phyloP scores from a whole-genome alignment of 2,113 vertebrate species.

The Lycaon pictus region DNA sequence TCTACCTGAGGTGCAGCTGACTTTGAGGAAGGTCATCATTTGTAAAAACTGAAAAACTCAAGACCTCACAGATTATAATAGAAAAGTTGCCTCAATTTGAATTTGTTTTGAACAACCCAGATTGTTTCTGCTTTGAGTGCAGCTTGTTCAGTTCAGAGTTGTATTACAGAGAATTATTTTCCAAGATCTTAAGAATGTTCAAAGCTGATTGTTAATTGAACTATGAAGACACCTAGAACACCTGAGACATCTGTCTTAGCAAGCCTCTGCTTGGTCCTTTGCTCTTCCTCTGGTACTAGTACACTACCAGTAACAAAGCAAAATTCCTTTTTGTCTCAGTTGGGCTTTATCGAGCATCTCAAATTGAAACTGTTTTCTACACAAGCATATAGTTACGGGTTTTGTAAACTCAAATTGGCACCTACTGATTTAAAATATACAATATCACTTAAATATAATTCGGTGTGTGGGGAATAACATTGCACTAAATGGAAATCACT shows the following conservation, averaged over 20 bases:
- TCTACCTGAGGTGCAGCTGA: slow-evolving; percentile 42
- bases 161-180: slow-evolving; percentile 65
- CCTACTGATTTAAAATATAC: slow-evolving; percentile 75
- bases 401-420: slow-evolving; percentile 76
- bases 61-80: slow-evolving; percentile 76
- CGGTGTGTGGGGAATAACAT: slow-evolving; percentile 69
- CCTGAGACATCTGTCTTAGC: background rate
- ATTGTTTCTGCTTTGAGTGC: slow-evolving; percentile 22
- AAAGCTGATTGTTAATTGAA: slow-evolving; percentile 17
- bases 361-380: slow-evolving; percentile 76
- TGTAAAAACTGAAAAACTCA: slow-evolving; percentile 84
- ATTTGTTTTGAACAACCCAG: slow-evolving; percentile 65
- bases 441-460: slow-evolving; percentile 69
- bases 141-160: slow-evolving; percentile 56
- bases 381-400: slow-evolving; percentile 62
- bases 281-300: background rate
- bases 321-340: slow-evolving; percentile 52
- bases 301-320: slow-evolving; percentile 16
- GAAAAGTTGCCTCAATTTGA: slow-evolving; percentile 79
- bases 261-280: slow-evolving; percentile 54
- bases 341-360: slow-evolving; percentile 66
- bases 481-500: slow-evolving; percentile 85
- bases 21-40: slow-evolving; percentile 82
- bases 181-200: slow-evolving; percentile 71
- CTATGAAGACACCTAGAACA: background rate